Conservation (phyloP, 2,888 invertebrate genomes). For the Hemaris fuciformis region DNA sequence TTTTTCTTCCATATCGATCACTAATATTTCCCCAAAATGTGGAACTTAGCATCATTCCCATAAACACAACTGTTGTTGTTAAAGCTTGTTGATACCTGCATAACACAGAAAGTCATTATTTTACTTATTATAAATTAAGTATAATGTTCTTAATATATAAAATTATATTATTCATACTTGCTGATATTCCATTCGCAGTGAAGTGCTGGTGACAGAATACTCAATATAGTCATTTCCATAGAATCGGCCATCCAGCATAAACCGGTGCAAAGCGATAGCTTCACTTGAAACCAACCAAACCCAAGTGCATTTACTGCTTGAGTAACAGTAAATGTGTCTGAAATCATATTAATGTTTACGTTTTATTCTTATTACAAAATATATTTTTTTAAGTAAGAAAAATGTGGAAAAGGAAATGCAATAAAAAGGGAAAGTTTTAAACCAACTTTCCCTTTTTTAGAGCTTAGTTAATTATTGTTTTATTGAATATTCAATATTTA, state of each 20-base stretch:
- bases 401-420: no score
- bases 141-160: not conserved
- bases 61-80: conserved; percentile 95
- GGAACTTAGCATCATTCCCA: conserved; percentile 98
- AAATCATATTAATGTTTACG: no score
- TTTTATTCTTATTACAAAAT: no score
- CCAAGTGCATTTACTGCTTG: conserved; percentile 93
- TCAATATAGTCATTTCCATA: conserved; percentile 98
- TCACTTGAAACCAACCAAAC: conserved; percentile 95
- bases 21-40: conserved; percentile 98
- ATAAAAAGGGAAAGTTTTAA: no score
- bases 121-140: not conserved
- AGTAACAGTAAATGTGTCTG: conserved; percentile 92
- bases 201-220: conserved; percentile 95
- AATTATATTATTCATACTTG: conserved; percentile 59
- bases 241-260: conserved; percentile 98
- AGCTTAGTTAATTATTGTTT: no score
- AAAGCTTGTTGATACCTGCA: conserved; percentile 93
- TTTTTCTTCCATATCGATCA: conserved; percentile 95
- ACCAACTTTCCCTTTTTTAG: no score
- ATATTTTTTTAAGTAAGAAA: no score
- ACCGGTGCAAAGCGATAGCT: conserved; percentile 91
- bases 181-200: conserved; percentile 97
- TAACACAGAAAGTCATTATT: conserved; percentile 14
- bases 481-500: no score